These are phyloP conservation scores for Aleiodes sp. DNA, from an alignment of 1,140 invertebrate genomes.

Conservation along the genomic window DNA sequence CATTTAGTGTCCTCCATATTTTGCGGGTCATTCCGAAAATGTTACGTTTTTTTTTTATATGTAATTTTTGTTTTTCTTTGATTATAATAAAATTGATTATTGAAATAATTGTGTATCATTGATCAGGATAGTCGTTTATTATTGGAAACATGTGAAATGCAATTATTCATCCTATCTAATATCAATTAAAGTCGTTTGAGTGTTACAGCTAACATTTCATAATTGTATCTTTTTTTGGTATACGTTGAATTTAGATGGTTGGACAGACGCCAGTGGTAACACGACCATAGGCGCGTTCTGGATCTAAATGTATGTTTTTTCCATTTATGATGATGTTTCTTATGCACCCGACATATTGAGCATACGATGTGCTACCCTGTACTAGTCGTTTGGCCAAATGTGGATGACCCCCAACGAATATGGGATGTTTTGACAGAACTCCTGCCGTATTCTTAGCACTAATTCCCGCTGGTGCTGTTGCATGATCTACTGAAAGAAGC, in stretches of 20 bases:
- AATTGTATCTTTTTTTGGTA: neutral
- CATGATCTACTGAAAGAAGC: constrained; percentile 81
- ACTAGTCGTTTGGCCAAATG: constrained; percentile 64
- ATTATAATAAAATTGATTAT: constrained; percentile 3
- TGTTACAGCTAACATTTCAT: too few relatives aligned
- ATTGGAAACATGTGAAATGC: too few relatives aligned
- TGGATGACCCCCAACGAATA: constrained; percentile 91
- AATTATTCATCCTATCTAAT: too few relatives aligned
- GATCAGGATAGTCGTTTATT: neutral
- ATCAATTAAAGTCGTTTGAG: too few relatives aligned
- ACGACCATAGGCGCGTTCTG: constrained; percentile 71
- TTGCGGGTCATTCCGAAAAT: neutral
- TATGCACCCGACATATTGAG: constrained; percentile 87
- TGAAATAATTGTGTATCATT: too few relatives aligned
- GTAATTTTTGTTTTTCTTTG: neutral
- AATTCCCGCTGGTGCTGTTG: constrained; percentile 73
- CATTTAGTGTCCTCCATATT: neutral
- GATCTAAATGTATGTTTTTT: constrained; percentile 69
- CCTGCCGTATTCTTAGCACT: constrained; percentile 72
- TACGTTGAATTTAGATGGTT: constrained; percentile 67
- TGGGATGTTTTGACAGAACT: constrained; percentile 83
- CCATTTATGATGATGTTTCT: constrained; percentile 75
- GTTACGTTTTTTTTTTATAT: constrained; percentile 8
- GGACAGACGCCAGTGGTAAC: constrained; percentile 79
- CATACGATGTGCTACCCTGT: constrained; percentile 69